Conservation (phyloP, 1,140 invertebrate genomes). For the Anastatus disparis region DNA sequence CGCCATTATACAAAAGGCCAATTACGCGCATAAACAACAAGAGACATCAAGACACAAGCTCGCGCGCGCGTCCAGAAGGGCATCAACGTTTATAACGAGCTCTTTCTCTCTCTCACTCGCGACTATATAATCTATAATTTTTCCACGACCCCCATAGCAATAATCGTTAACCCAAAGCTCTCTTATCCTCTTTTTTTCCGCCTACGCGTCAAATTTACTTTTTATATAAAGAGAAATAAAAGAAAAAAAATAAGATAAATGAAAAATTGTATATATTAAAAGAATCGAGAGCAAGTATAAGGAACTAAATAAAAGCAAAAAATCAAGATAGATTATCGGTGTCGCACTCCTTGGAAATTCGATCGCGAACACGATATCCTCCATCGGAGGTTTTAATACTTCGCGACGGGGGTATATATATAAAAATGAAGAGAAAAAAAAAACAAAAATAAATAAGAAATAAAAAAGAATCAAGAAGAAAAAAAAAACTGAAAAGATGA, state of each 20-base stretch:
- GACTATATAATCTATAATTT: background rate
- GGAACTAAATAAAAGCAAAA: background rate
- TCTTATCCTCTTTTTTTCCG: no score
- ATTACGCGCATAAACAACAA: no score
- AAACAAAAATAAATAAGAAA: no score
- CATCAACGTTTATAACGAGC: no score
- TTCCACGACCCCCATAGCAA: background rate
- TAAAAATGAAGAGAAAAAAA: no score
- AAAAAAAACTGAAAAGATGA: background rate
- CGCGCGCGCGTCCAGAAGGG: background rate
- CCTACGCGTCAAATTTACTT: background rate
- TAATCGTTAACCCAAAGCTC: background rate
- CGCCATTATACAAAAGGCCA: no score
- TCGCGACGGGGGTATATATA: background rate
- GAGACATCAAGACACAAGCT: no score
- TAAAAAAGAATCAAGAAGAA: no score
- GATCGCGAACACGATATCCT: constrained; percentile 36
- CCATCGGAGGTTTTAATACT: background rate
- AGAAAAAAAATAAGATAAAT: no score
- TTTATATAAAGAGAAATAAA: no score
- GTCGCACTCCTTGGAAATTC: constrained; percentile 32
- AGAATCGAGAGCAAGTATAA: background rate
- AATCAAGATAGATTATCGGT: constrained; percentile 7
- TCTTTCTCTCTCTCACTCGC: background rate
- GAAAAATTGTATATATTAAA: no score